Evolutionary conservation across 2,888 invertebrate species (phyloP).

Genomic region (Pachymerium ferrugineum): DNA sequence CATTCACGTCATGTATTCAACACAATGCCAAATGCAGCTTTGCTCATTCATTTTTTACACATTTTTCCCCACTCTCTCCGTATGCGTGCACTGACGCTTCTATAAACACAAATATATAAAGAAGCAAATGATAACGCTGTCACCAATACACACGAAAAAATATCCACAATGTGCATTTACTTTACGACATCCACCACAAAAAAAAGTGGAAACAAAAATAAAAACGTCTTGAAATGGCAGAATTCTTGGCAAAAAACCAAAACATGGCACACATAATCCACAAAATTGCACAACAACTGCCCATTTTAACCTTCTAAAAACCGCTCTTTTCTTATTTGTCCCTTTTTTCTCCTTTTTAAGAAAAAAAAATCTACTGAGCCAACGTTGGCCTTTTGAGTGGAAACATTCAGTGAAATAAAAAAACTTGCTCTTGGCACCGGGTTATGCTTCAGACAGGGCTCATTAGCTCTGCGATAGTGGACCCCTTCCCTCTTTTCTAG

Average conservation of each 20-base stretch:
- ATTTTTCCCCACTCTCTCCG: not conserved
- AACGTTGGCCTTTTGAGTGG: not conserved
- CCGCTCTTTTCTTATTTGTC: not conserved
- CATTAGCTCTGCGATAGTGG: not conserved
- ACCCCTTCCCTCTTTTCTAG: not conserved
- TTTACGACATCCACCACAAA: not conserved
- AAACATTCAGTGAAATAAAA: not conserved
- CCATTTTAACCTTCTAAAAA: not conserved
- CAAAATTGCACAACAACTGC: not conserved
- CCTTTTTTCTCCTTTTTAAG: not conserved
- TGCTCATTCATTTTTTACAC: conserved; percentile 10
- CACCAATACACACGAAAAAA: conserved; percentile 11
- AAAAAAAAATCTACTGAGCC: no score
- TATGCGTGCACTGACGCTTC: not conserved
- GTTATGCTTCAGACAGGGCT: conserved; percentile 14
- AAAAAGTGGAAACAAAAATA: not conserved
- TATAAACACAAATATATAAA: not conserved
- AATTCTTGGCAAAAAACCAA: conserved; percentile 5
- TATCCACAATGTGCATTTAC: conserved; percentile 18
- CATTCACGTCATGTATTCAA: conserved; percentile 6
- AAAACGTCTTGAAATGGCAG: not conserved
- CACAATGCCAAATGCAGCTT: conserved; percentile 9
- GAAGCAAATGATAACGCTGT: conserved; percentile 9
- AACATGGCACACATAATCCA: not conserved
- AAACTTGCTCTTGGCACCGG: conserved; percentile 6